A percentile compares a stretch with the other conserved stretches of the same genome.
Evolutionary conservation across 2,888 invertebrate species (phyloP).

Genomic region (Piscicola geometra): DNA sequence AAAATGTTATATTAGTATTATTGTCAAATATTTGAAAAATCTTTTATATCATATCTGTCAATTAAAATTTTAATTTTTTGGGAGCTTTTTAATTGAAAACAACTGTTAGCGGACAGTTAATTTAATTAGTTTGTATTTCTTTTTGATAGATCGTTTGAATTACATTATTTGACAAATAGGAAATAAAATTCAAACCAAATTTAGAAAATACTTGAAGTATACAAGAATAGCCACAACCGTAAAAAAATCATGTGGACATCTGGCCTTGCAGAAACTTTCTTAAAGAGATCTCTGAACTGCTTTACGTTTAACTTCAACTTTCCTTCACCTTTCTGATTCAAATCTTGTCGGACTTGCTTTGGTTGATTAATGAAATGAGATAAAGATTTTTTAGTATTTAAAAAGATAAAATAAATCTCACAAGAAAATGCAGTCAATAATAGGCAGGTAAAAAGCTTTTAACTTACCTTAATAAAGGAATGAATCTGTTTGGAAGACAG

Average conservation of each 20-base stretch:
- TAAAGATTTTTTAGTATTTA: not conserved
- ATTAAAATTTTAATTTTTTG: no score
- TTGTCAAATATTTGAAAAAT: no score
- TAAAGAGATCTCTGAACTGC: conserved; percentile 62
- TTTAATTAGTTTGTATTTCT: no score
- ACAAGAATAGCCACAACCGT: conserved; percentile 54
- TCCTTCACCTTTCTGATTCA: not conserved
- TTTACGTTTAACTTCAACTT: conserved; percentile 40
- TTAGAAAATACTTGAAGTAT: not conserved
- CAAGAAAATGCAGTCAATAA: no score
- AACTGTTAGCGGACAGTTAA: no score
- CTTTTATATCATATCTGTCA: no score
- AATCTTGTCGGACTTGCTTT: not conserved
- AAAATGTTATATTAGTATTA: no score
- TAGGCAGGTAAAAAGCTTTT: no score
- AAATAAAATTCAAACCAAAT: not conserved
- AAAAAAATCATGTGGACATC: conserved; percentile 63
- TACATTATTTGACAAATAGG: no score
- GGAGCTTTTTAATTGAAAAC: no score
- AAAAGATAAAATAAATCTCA: not conserved
- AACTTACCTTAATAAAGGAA: conserved; percentile 59
- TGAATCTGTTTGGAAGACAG: conserved; percentile 58
- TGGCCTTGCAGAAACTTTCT: conserved; percentile 63
- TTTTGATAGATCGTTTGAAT: no score
- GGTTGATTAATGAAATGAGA: no score